Evolutionary conservation across 2,888 invertebrate species (phyloP).

Genomic region (Perizoma affinitatum): DNA sequence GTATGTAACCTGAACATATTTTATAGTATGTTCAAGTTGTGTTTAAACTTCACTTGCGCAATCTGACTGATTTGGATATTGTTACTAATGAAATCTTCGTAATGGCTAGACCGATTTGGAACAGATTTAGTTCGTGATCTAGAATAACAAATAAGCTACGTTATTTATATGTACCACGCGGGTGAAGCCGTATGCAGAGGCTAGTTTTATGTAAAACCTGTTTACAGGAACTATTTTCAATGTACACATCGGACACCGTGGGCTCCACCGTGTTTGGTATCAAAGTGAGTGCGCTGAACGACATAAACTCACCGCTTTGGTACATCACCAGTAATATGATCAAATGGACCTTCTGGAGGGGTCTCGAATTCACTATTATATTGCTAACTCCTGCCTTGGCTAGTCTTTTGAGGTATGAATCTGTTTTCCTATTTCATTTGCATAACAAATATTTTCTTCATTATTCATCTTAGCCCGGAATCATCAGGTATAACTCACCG

Average conservation of each 20-base stretch:
- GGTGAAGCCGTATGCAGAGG: no score
- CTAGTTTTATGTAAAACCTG: background rate
- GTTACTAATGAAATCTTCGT: no score
- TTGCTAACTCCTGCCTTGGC: slow-evolving; percentile 64
- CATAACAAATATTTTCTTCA: no score
- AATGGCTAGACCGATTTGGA: no score
- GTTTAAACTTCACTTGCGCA: no score
- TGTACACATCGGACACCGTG: slow-evolving; percentile 72
- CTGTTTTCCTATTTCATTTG: background rate
- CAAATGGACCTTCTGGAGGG: slow-evolving; percentile 67
- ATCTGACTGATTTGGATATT: no score
- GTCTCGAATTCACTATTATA: slow-evolving; percentile 63
- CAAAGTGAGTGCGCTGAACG: slow-evolving; percentile 59
- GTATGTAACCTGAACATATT: no score
- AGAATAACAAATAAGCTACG: no score
- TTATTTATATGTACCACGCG: no score
- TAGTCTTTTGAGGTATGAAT: slow-evolving; percentile 52
- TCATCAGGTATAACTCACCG: slow-evolving; percentile 46
- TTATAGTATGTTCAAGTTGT: no score
- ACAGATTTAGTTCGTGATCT: no score
- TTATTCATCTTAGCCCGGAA: no score
- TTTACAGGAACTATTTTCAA: slow-evolving; percentile 63
- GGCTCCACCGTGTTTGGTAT: slow-evolving; percentile 67
- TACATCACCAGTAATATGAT: slow-evolving; percentile 68
- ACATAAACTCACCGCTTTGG: slow-evolving; percentile 65